Percentiles rank a stretch among this genome's conserved stretches.
Evolutionary conservation across 1,140 invertebrate species (phyloP).

Genomic region (Mylabris phalerata): DNA sequence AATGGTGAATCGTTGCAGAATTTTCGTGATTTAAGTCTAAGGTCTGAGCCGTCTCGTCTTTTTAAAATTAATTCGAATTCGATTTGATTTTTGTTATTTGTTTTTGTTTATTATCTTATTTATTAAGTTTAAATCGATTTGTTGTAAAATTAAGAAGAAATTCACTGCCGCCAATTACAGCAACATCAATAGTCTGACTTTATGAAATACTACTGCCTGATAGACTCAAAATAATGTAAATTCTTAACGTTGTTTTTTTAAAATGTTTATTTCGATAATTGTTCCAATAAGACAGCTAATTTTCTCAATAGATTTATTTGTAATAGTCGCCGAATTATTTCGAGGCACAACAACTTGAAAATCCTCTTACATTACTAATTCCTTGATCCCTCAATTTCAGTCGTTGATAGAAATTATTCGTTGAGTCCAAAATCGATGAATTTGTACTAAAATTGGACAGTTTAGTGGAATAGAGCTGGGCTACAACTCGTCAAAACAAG

Average conservation of each 20-base stretch:
- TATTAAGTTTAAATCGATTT: background rate
- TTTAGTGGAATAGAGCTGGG: background rate
- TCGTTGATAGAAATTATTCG: background rate
- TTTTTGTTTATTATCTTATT: slow-evolving; percentile 2
- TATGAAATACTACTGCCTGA: too few species aligned
- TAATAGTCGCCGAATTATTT: too few species aligned
- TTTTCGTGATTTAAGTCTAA: slow-evolving; percentile 1
- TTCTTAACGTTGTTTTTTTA: too few species aligned
- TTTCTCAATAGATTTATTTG: too few species aligned
- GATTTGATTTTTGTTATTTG: slow-evolving; percentile 12
- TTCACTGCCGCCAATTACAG: background rate
- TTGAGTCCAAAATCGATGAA: slow-evolving; percentile 2
- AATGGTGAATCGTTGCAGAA: slow-evolving; percentile 1
- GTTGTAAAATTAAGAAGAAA: background rate
- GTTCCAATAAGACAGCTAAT: too few species aligned
- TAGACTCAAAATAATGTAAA: background rate
- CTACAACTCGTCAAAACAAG: too few species aligned
- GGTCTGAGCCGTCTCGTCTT: background rate
- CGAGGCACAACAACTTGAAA: too few species aligned
- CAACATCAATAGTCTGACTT: background rate
- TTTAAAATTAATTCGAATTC: too few species aligned
- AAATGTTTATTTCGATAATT: too few species aligned
- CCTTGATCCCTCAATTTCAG: background rate
- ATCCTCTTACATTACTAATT: background rate
- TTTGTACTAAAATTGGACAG: slow-evolving; percentile 3